Conservation (phyloP, 1,140 invertebrate species). For the Paramacrobiotus metropolitanus region DNA sequence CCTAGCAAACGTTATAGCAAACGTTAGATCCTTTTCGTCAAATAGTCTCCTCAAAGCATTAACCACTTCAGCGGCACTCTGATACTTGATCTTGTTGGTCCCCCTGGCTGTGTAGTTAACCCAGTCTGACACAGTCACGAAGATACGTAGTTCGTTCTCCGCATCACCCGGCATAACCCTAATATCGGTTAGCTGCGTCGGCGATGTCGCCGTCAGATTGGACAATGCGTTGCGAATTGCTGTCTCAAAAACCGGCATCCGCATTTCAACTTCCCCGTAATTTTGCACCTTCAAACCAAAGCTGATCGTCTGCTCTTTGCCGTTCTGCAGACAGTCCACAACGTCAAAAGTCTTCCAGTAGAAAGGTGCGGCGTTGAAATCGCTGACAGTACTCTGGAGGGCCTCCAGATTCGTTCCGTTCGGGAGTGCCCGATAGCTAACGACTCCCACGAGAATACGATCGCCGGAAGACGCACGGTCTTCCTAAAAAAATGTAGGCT, state of each 20-base stretch:
- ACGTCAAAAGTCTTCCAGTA: neutral
- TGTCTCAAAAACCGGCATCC: neutral
- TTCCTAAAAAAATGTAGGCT: neutral
- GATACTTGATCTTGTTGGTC: too few relatives aligned
- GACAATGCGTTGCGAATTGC: neutral
- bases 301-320: neutral
- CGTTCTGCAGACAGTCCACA: neutral
- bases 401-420: neutral
- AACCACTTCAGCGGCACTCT: too few relatives aligned
- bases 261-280: neutral
- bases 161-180: neutral
- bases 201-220: neutral
- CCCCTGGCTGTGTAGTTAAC: neutral
- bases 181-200: neutral
- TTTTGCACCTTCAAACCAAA: neutral
- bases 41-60: neutral
- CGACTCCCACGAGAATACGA: neutral
- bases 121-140: neutral
- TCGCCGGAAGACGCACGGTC: neutral
- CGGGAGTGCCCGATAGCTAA: neutral
- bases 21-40: neutral
- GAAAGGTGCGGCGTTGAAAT: neutral
- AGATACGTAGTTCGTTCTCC: neutral
- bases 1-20: neutral
- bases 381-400: neutral